These are phyloP conservation scores for Amphipyra tragopoginis DNA, from an alignment of 2,888 invertebrate species.

Conservation along the genomic window DNA sequence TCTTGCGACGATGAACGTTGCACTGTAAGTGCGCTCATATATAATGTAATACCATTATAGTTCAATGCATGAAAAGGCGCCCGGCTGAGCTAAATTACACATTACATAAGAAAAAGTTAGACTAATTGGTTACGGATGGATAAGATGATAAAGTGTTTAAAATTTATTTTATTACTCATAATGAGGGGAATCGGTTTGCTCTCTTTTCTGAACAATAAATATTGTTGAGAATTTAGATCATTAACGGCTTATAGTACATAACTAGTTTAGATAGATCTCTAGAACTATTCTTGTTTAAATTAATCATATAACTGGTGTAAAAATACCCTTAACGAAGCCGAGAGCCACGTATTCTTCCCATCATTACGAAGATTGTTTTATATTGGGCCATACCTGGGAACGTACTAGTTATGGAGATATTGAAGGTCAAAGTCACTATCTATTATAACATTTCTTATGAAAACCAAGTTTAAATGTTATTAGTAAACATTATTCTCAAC, in stretches of 20 bases:
- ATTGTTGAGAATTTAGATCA: slow-evolving; percentile 3
- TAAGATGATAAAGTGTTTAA: slow-evolving; percentile 46
- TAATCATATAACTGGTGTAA: no score
- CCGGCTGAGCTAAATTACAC: slow-evolving; percentile 68
- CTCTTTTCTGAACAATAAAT: slow-evolving; percentile 5
- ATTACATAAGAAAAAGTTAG: slow-evolving; percentile 65
- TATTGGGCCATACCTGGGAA: no score
- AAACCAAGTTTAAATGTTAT: no score
- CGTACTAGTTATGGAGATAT: no score
- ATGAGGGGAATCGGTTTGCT: slow-evolving; percentile 8
- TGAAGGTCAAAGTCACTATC: no score
- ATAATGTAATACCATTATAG: slow-evolving; percentile 66
- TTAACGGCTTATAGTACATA: slow-evolving; percentile 2
- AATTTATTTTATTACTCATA: slow-evolving; percentile 45
- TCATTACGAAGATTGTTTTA: no score
- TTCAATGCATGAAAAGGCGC: slow-evolving; percentile 71
- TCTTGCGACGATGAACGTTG: slow-evolving; percentile 69
- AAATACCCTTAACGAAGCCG: no score
- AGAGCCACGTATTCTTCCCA: no score
- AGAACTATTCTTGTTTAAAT: no score
- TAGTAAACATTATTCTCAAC: no score
- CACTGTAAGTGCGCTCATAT: slow-evolving; percentile 67
- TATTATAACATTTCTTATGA: no score
- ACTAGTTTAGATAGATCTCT: no score
- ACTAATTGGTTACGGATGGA: slow-evolving; percentile 66